phyloP scores from a whole-genome alignment of 1,140 invertebrate genomes.

The Phymastichus coffea region DNA sequence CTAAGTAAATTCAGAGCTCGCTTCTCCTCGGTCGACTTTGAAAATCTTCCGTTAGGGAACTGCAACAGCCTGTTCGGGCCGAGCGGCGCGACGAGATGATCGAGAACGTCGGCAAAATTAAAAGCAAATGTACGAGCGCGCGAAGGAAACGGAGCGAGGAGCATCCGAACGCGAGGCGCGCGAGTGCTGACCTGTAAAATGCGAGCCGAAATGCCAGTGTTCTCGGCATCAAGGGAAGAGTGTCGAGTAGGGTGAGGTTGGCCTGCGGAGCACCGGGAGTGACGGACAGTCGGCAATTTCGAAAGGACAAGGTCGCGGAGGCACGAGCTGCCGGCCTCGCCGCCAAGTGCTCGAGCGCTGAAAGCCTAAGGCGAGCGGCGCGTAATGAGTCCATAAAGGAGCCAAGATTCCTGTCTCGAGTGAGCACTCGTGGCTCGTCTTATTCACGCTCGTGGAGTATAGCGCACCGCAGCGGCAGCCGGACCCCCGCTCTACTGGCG shows the following conservation, averaged over 20 bases:
- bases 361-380: not conserved
- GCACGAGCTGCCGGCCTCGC: not conserved
- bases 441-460: too few relatives aligned
- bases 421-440: constrained; percentile 4
- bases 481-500: too few relatives aligned
- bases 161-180: not conserved
- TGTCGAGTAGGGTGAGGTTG: not conserved
- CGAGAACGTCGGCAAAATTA: not conserved
- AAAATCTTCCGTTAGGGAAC: not conserved
- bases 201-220: not conserved
- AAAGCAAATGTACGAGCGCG: not conserved
- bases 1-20: too few relatives aligned
- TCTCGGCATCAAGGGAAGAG: not conserved
- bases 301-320: constrained; percentile 19
- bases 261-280: not conserved
- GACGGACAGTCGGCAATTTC: constrained; percentile 19
- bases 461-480: too few relatives aligned
- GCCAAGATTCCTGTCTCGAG: constrained; percentile 2
- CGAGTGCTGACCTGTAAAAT: not conserved
- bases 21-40: too few relatives aligned
- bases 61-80: not conserved
- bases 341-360: too few relatives aligned
- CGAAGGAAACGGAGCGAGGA: not conserved
- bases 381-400: not conserved
- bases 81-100: not conserved